Base-by-base conservation (phyloP, 2,797 vertebrate species). In the Poliocrania exsul region DNA sequence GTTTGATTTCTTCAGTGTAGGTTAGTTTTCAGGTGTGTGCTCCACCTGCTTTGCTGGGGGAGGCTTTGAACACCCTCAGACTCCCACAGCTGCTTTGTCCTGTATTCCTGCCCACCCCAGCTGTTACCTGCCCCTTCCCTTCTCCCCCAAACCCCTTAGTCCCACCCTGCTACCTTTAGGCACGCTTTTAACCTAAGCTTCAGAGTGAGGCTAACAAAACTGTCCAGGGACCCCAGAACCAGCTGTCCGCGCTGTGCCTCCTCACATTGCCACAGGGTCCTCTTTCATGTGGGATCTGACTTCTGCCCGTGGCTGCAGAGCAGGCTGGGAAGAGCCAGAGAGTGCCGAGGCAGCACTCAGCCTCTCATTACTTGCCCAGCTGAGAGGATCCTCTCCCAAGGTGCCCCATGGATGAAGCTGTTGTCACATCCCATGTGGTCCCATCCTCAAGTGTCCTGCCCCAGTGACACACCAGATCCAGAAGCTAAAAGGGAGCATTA, bases 401-500 rank as follows among this genome's bases (percentile, higher is more conserved):
- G 29, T 81, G 56, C 18, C 24, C 73, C 6, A 0, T 21, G 69
- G 60, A 44, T 65, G 60, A 26, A 89, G 65, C 67, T 2, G 0
- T 25, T 62, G 13, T 58, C 31, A 16, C 61, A n/a, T 56, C 11
- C 61, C 56, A 14, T 3, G 0, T 6, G 56, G 66, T 84, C 72
- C 61, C 75, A 20, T 42, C 62, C 13, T 46, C 46, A 19, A 56
- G 46, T 33, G 40, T 65, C 88, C 1, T 1, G 14, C 71, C 53
- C 58, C 77, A 29, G 23, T 82, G 70, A 74, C n/a, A 24, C 5
- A 1, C 21, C 85, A 88, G 81, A 67, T 60, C 57, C 81, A 75
- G 92, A 80, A 94, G 90, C 77, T 81, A 47, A 66, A 42, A 74
- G 65, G 69, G 92, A 91, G 82, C 57, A 33, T 85, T 91, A 88